phyloP scores from a whole-genome alignment of 2,888 invertebrate genomes.

The Scaptomyza caliginosa region DNA sequence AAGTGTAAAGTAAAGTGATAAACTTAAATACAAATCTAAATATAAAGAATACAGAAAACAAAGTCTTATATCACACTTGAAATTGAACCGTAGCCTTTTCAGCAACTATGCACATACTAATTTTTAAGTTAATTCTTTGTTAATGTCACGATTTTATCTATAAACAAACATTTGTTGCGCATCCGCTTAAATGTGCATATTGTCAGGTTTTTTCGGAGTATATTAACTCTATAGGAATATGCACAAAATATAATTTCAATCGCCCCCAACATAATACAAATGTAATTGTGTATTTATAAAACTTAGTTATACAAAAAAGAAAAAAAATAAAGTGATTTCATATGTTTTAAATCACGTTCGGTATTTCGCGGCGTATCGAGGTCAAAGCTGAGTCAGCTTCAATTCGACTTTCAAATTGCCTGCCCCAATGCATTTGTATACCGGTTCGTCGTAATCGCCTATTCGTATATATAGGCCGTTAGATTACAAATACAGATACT shows the following conservation, averaged over 20 bases:
- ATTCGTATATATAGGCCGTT: conserved; percentile 4
- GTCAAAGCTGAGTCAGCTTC: conserved; percentile 60
- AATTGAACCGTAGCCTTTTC: background rate
- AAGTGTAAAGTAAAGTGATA: background rate
- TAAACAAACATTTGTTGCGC: conserved; percentile 4
- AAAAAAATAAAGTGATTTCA: conserved; percentile 34
- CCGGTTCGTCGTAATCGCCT: conserved; percentile 35
- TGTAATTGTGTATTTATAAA: background rate
- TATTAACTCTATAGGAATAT: conserved; percentile 2
- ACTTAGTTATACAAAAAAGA: conserved; percentile 34
- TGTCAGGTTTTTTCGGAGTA: conserved; percentile 35
- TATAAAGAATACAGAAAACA: background rate
- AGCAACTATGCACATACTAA: conserved; percentile 4
- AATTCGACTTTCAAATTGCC: conserved; percentile 43
- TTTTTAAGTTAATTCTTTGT: conserved; percentile 17
- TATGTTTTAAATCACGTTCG: conserved; percentile 40
- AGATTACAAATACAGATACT: background rate
- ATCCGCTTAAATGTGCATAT: conserved; percentile 41
- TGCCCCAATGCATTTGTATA: conserved; percentile 42
- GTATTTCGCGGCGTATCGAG: conserved; percentile 50
- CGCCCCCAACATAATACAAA: conserved; percentile 28
- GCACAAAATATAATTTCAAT: background rate
- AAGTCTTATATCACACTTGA: background rate
- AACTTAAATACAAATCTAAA: too few species aligned
- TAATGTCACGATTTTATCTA: conserved; percentile 53